Base-by-base conservation (phyloP, 2,113 vertebrate species). In the Laticauda laticaudata region DNA sequence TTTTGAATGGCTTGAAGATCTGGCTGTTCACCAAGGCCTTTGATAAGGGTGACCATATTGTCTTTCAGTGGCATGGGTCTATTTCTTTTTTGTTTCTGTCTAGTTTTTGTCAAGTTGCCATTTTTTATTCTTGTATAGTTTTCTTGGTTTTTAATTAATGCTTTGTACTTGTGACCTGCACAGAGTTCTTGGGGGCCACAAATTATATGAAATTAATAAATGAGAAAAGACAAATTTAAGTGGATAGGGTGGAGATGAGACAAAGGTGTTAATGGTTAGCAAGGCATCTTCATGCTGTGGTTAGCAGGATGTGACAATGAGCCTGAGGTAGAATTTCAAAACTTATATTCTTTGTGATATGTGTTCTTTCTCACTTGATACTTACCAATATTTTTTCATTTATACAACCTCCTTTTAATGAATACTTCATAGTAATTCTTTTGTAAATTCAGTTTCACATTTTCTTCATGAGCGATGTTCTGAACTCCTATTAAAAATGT, bases 361-460 rank as follows among this genome's bases (percentile, higher is more conserved):
- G 26, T 87, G 55, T 64, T 88, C 11, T 59, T 87, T 92, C 53
- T 29, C 24, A 91, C 55, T 64, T n/a, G 29, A 87, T 39, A 88
- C 29, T 88, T 92, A 54, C 11, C 20, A 29, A 75, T 88, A 51
- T 92, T 88, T 69, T 48, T 69, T 23, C 57, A 92, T 92, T 88
- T 92, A 81, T 88, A 11, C 45, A 75, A 43, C 14, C 69, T 43
- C 48, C 88, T 69, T 75, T 89, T 88, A 88, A 88, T 56, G 3
- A 89, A n/a, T 88, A 75, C 45, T 29, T 14, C 18, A 87, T 69
- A 88, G 11, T 75, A 75, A 75, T 92, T 75, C 51, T 15, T 89
- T 85, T 81, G n/a, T 81, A 54, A 92, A 29, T 85, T 11, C 34
- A 57, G 39, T 56, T 56, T 92, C n/a, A 81, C 69, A 92, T 89